Evolutionary conservation across 2,113 vertebrate genomes (phyloP).

Genomic region (Microcebus tavaratra): DNA sequence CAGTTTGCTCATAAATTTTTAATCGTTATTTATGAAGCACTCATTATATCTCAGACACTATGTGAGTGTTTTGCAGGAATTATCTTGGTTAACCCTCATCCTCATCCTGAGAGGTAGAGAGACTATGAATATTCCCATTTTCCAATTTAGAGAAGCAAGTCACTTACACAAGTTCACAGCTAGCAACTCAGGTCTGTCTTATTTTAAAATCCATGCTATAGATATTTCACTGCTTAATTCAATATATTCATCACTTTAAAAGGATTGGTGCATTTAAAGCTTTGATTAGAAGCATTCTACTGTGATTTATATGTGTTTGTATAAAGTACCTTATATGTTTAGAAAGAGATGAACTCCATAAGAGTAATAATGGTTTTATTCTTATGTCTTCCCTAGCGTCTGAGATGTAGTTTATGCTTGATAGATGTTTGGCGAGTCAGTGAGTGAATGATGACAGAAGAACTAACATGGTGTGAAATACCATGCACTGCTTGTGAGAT

Average conservation of each 20-base stretch:
- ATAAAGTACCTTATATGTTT: not conserved
- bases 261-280: not conserved
- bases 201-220: not conserved
- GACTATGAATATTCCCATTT: not conserved
- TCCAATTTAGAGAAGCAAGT: not conserved
- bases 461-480: not conserved
- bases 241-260: not conserved
- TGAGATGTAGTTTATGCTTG: not conserved
- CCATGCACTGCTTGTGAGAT: not conserved
- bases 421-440: not conserved
- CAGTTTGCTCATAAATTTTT: not conserved
- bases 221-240: not conserved
- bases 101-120: not conserved
- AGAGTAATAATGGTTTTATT: constrained; percentile 17
- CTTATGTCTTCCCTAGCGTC: not conserved
- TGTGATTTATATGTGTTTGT: not conserved
- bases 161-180: not conserved
- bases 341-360: not conserved
- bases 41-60: not conserved
- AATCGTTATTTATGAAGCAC: not conserved
- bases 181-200: not conserved
- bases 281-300: not conserved
- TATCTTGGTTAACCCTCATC: not conserved
- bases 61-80: not conserved
- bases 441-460: not conserved